Evolutionary conservation across 2,888 invertebrate species (phyloP), one percentile per base, ranked within the genome.

Genomic region (Ametastegia equiseti): DNA sequence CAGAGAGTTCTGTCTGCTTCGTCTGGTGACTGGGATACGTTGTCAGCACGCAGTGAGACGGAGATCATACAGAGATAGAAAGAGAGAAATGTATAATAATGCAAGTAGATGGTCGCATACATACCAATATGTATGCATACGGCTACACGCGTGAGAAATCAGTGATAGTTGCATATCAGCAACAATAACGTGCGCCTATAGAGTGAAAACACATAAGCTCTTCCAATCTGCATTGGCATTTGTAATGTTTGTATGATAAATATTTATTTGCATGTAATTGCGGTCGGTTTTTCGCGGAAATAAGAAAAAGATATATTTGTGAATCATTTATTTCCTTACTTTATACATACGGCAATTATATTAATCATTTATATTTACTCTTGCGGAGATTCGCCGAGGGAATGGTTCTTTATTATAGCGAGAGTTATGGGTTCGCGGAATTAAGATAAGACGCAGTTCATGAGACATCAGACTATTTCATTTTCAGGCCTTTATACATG

Each of bases 61-160:
- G 30, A 19, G 30, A 63, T 27, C 9, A 9, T 7, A 19, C 27
- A 63, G 30, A 30, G 30, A 63, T 54, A n/a, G 54, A 39, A 13
- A 67, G 39, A 36, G n/a, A 67, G 19, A 3, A 39, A 67, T 60
- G 15, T 1, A 9, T 42, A n/a, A 42, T 42, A 47, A 11, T 47
- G 47, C 47, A 47, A 13, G 13, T 47, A 9, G 47, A n/a, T 47
- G n/a, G 9, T 13, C 15, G 15, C 1, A 60, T 60, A 39, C 36
- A n/a, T 36, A 9, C 23, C n/a, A 15, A 36, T n/a, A 39, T 39
- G 19, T 11, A 67, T 23, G 23, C 11, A 36, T 36, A 27, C 23
- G 27, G n/a, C 39, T 27, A 71, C n/a, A n/a, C 71, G 75, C 75
- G 75, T 75, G 75, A 54, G 57, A 75, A 75, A 75, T 75, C 75